Evolutionary conservation across 2,888 invertebrate genomes (phyloP).

Genomic region (Apodemia mormo): DNA sequence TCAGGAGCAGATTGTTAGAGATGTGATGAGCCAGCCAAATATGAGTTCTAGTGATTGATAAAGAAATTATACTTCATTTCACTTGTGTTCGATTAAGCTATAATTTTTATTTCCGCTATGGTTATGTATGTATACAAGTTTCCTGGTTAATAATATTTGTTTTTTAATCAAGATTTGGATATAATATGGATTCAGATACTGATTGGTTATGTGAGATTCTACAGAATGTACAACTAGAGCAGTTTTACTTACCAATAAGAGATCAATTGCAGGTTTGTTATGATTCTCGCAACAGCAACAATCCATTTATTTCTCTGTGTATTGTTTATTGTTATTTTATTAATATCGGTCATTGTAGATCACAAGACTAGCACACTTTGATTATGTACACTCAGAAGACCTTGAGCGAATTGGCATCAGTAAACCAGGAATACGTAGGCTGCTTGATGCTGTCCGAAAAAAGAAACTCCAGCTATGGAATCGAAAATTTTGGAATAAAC

Average conservation of each 20-base stretch:
- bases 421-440: slow-evolving; percentile 93
- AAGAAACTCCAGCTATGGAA: slow-evolving; percentile 91
- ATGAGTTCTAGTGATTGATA: background rate
- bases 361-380: slow-evolving; percentile 96
- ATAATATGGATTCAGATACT: slow-evolving; percentile 74
- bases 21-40: background rate
- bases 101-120: slow-evolving; percentile 66
- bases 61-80: background rate
- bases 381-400: slow-evolving; percentile 97
- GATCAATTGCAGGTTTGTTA: slow-evolving; percentile 92
- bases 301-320: background rate
- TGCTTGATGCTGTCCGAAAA: slow-evolving; percentile 96
- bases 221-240: slow-evolving; percentile 94
- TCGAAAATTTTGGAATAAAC: slow-evolving; percentile 89
- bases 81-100: background rate
- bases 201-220: slow-evolving; percentile 94
- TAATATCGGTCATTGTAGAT: slow-evolving; percentile 79
- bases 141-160: slow-evolving; percentile 35
- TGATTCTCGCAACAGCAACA: background rate
- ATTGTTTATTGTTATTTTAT: slow-evolving; percentile 16
- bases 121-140: slow-evolving; percentile 47
- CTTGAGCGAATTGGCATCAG: slow-evolving; percentile 97
- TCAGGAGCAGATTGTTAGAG: too few species aligned
- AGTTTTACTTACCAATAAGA: slow-evolving; percentile 93
- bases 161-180: background rate